Conservation (phyloP, 2,888 invertebrate genomes). For the Aquatica leii region DNA sequence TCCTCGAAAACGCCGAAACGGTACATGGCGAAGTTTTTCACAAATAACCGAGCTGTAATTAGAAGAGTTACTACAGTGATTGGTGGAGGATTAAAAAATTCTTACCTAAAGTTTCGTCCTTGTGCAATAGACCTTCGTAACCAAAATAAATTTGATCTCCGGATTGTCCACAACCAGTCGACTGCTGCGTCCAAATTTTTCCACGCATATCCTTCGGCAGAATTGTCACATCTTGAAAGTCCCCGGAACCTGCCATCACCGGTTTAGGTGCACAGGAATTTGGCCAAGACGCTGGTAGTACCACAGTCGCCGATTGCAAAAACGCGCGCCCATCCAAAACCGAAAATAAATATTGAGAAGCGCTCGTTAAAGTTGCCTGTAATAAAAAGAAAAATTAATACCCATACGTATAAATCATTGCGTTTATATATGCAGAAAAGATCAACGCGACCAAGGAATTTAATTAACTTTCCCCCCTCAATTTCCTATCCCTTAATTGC, state of each 20-base stretch:
- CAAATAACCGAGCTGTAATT: slow-evolving; percentile 59
- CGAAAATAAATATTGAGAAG: slow-evolving; percentile 66
- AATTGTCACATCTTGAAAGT: slow-evolving; percentile 64
- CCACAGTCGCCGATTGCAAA: slow-evolving; percentile 66
- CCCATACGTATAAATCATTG: background rate
- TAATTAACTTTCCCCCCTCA: slow-evolving; percentile 30
- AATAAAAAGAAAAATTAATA: slow-evolving; percentile 45
- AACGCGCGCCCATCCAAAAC: slow-evolving; percentile 67
- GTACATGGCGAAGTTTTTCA: slow-evolving; percentile 72
- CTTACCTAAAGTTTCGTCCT: slow-evolving; percentile 55
- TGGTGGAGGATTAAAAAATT: background rate
- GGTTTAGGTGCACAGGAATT: slow-evolving; percentile 60
- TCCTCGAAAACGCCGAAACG: slow-evolving; percentile 76
- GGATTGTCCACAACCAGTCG: slow-evolving; percentile 66
- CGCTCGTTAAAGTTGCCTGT: slow-evolving; percentile 65
- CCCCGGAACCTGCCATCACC: slow-evolving; percentile 58
- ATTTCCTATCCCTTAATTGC: slow-evolving; percentile 15
- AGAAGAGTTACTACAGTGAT: slow-evolving; percentile 1
- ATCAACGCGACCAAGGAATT: slow-evolving; percentile 26
- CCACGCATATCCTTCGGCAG: slow-evolving; percentile 64
- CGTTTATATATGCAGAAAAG: slow-evolving; percentile 9
- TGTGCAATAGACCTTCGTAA: slow-evolving; percentile 56
- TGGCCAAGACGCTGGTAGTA: slow-evolving; percentile 69
- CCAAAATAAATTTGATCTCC: slow-evolving; percentile 68
- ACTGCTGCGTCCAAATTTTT: slow-evolving; percentile 69